Percentiles rank a stretch among this genome's conserved stretches.
These are phyloP conservation scores for Cancer borealis DNA, from an alignment of 2,888 invertebrate genomes.

Conservation along the genomic window DNA sequence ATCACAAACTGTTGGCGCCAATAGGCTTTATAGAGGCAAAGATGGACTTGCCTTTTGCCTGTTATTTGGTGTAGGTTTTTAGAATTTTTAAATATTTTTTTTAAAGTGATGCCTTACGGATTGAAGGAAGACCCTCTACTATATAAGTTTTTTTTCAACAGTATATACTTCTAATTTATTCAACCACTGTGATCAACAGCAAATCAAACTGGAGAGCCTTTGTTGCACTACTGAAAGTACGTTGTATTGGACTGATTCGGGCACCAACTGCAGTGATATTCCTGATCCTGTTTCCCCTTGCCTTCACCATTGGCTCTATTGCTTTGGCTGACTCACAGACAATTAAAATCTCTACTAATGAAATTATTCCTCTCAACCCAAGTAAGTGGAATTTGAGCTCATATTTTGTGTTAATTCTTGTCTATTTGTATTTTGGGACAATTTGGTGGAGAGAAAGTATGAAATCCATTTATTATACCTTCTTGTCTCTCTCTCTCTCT, in stretches of 20 bases:
- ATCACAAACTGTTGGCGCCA: too few species aligned
- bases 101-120: too few species aligned
- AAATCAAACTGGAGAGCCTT: conserved; percentile 83
- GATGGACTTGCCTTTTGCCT: too few species aligned
- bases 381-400: conserved; percentile 43
- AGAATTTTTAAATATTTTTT: too few species aligned
- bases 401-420: neutral
- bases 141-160: too few species aligned
- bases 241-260: conserved; percentile 85
- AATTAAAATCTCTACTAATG: neutral
- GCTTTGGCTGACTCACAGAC: conserved; percentile 82
- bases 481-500: neutral
- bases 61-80: too few species aligned
- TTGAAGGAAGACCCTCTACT: too few species aligned
- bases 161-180: too few species aligned
- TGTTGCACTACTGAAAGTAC: conserved; percentile 85
- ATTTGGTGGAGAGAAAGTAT: too few species aligned
- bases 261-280: conserved; percentile 88
- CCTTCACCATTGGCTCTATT: conserved; percentile 79
- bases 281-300: conserved; percentile 86
- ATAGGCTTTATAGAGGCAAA: too few species aligned
- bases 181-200: neutral
- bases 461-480: too few species aligned
- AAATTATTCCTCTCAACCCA: neutral
- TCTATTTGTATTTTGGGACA: too few species aligned